Evolutionary conservation across 2,797 vertebrate genomes (phyloP).

Genomic region (Arnoldichthys spilopterus): DNA sequence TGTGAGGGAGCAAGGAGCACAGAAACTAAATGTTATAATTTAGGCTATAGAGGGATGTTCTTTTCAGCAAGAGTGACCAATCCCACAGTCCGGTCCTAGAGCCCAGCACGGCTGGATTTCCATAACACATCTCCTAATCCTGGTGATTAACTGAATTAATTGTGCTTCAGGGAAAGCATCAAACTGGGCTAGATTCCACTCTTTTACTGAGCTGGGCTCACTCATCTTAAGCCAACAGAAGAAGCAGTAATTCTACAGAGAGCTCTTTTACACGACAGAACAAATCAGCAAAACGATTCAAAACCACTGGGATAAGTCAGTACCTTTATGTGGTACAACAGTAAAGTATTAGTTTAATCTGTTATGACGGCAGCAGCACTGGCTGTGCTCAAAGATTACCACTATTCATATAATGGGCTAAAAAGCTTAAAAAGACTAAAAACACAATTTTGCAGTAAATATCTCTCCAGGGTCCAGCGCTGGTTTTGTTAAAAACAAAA

Average conservation of each 20-base stretch:
- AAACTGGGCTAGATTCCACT: not conserved
- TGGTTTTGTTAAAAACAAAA: no score
- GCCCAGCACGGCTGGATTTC: not conserved
- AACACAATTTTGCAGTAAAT: not conserved
- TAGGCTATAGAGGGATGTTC: not conserved
- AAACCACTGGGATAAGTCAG: not conserved
- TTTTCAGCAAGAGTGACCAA: not conserved
- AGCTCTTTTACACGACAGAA: not conserved
- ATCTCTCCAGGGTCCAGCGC: no score
- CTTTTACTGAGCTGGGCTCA: not conserved
- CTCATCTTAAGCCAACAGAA: not conserved
- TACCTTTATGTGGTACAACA: not conserved
- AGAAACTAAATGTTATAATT: not conserved
- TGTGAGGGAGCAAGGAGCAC: not conserved
- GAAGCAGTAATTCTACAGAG: not conserved
- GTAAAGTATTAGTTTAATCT: not conserved
- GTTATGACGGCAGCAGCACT: not conserved
- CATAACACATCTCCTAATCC: not conserved
- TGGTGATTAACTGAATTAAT: not conserved
- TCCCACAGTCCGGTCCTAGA: not conserved
- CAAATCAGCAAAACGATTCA: not conserved
- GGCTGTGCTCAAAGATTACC: no score
- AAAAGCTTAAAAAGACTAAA: not conserved
- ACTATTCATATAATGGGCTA: not conserved
- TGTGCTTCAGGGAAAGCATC: not conserved